phyloP scores from a whole-genome alignment of 2,113 vertebrate species.

The Silurus meridionalis region DNA sequence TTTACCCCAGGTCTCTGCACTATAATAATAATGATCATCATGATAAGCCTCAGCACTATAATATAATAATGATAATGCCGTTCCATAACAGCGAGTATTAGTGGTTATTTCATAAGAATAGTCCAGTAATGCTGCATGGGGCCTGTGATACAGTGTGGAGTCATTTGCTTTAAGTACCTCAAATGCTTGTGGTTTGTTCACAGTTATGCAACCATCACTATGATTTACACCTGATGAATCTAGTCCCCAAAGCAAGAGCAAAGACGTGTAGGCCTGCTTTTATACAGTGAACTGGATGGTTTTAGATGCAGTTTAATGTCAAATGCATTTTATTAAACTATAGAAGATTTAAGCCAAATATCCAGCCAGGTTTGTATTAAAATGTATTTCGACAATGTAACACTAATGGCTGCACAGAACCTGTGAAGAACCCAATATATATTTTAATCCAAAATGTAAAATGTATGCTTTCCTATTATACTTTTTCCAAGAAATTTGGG shows the following conservation, averaged over 20 bases:
- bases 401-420: neutral
- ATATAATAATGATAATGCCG: neutral
- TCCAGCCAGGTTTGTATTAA: neutral
- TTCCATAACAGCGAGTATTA: neutral
- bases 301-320: too few relatives aligned
- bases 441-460: neutral
- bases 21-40: neutral
- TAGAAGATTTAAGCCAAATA: neutral
- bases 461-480: neutral
- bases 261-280: too few relatives aligned
- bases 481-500: neutral
- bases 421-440: neutral
- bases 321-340: neutral
- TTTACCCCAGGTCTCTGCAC: neutral
- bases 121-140: neutral
- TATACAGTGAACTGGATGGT: neutral
- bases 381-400: slow-evolving; percentile 23
- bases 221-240: slow-evolving; percentile 15
- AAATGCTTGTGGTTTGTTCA: slow-evolving; percentile 29
- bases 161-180: slow-evolving; percentile 25
- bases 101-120: neutral
- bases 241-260: slow-evolving; percentile 7
- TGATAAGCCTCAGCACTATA: too few relatives aligned
- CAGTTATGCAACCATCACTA: slow-evolving; percentile 19
- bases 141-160: neutral